phyloP scores from a whole-genome alignment of 1,140 invertebrate genomes.

The Melipona quadrifasciata region DNA sequence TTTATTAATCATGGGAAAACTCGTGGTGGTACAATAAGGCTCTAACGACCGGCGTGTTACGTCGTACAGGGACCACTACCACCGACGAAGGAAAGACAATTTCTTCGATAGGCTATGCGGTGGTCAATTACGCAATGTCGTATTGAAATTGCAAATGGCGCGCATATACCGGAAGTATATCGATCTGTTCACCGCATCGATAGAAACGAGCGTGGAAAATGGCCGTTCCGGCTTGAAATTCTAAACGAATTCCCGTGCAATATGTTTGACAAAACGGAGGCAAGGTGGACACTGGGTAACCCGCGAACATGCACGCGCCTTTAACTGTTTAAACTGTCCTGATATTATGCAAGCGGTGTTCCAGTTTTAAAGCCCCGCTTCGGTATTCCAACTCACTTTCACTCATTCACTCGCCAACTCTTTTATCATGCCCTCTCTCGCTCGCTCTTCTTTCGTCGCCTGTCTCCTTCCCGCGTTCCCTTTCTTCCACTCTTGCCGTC shows the following conservation, averaged over 20 bases:
- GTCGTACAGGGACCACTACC: background rate
- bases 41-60: background rate
- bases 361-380: constrained; percentile 74
- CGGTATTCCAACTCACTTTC: constrained; percentile 76
- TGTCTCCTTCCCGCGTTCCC: constrained; percentile 7
- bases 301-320: constrained; percentile 55
- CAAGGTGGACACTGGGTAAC: constrained; percentile 42
- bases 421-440: constrained; percentile 65
- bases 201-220: background rate
- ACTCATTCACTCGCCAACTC: constrained; percentile 74
- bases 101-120: background rate
- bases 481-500: constrained; percentile 16
- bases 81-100: too few species aligned
- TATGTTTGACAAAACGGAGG: constrained; percentile 15
- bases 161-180: background rate
- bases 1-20: constrained; percentile 1
- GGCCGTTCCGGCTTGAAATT: background rate
- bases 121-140: background rate
- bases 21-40: background rate
- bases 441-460: constrained; percentile 20
- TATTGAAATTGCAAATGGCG: background rate
- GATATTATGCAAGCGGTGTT: constrained; percentile 77
- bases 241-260: background rate
- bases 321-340: constrained; percentile 68
- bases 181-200: background rate